Conservation (phyloP, 1,140 invertebrate genomes). For the Halictus rubicundus region DNA sequence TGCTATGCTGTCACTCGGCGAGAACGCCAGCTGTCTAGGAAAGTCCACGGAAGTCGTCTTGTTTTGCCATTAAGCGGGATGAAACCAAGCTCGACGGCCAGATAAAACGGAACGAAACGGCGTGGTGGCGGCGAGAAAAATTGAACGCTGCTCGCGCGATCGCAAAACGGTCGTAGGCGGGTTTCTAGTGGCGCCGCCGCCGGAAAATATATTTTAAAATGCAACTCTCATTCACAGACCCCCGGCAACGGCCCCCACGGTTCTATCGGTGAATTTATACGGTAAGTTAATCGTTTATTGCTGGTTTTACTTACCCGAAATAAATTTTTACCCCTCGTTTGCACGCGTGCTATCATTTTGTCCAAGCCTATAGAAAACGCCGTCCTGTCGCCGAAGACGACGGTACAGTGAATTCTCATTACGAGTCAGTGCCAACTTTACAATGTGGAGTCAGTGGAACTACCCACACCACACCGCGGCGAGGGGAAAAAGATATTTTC, state of each 20-base stretch:
- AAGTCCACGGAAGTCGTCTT: conserved; percentile 28
- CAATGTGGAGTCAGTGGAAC: too few species aligned
- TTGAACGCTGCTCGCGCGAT: neutral
- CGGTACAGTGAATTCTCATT: too few species aligned
- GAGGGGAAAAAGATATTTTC: too few species aligned
- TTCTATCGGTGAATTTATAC: neutral
- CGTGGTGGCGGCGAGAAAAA: neutral
- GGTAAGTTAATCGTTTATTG: neutral
- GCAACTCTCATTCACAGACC: neutral
- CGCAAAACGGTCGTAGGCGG: conserved; percentile 4
- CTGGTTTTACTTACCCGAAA: neutral
- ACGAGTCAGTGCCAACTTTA: too few species aligned
- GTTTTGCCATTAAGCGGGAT: conserved; percentile 31
- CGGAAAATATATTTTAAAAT: conserved; percentile 19
- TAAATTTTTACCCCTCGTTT: too few species aligned
- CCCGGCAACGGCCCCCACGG: neutral
- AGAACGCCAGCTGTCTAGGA: neutral
- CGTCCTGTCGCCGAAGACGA: too few species aligned
- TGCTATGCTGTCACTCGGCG: neutral
- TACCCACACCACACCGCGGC: too few species aligned
- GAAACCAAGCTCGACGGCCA: neutral
- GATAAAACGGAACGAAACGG: conserved; percentile 19
- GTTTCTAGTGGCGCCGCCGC: neutral
- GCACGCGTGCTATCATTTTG: too few species aligned
- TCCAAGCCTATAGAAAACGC: too few species aligned